Percentiles rank a stretch among this genome's conserved stretches.
Conservation (phyloP, 2,888 invertebrate genomes). For the Ischnus inquisitorius region DNA sequence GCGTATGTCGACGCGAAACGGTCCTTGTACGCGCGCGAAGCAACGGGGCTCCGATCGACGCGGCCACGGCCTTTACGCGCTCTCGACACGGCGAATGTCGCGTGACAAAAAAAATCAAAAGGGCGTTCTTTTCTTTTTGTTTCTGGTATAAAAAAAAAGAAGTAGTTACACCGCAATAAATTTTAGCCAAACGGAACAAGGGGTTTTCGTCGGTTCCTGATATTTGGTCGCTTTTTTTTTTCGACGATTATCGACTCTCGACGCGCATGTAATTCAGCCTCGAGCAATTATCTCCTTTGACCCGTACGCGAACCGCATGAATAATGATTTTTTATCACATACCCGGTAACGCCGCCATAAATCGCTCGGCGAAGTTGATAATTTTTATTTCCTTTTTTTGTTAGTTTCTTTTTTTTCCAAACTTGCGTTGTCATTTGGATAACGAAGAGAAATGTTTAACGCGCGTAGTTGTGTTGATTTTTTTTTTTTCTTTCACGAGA, state of each 20-base stretch:
- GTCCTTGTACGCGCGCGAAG: slow-evolving; percentile 47
- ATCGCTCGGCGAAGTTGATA: neutral
- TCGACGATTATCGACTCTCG: too few species aligned
- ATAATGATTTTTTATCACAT: slow-evolving; percentile 25
- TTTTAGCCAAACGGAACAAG: too few species aligned
- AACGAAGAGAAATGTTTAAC: neutral
- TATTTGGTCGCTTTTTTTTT: too few species aligned
- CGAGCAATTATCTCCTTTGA: slow-evolving; percentile 56
- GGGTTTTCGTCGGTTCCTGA: too few species aligned
- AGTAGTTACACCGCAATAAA: neutral
- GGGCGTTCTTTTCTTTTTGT: too few species aligned
- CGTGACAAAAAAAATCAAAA: neutral
- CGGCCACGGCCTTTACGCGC: slow-evolving; percentile 46
- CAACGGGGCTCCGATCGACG: slow-evolving; percentile 29
- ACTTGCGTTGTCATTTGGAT: neutral
- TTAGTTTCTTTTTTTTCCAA: neutral
- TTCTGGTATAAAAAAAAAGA: neutral
- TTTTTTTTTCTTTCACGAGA: neutral
- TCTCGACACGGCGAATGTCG: slow-evolving; percentile 2
- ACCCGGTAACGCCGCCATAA: neutral
- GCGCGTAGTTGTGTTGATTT: neutral
- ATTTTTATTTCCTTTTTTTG: neutral
- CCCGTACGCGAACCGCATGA: neutral
- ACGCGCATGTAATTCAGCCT: slow-evolving; percentile 32
- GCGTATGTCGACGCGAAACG: slow-evolving; percentile 37